Evolutionary conservation across 2,888 invertebrate species (phyloP).

Genomic region (Agrochola circellaris): DNA sequence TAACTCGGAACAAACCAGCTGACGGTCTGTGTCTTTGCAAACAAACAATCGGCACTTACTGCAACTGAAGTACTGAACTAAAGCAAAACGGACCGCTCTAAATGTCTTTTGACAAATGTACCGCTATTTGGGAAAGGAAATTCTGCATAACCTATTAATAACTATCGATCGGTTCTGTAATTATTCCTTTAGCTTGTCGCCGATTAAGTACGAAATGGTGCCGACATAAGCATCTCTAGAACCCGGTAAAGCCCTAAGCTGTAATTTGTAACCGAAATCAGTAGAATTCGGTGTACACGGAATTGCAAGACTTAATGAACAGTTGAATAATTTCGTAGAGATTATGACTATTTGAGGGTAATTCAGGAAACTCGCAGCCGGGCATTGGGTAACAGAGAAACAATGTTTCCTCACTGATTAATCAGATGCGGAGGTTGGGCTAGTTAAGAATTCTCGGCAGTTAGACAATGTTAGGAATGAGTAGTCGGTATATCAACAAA

Average conservation of each 20-base stretch:
- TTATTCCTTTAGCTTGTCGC: conserved; percentile 33
- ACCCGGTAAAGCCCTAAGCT: conserved; percentile 14
- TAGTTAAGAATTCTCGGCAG: conserved; percentile 39
- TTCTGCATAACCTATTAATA: conserved; percentile 40
- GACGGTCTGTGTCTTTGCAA: conserved; percentile 72
- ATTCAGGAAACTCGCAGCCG: conserved; percentile 19
- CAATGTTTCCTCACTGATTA: conserved; percentile 55
- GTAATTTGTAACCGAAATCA: conserved; percentile 18
- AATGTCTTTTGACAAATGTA: conserved; percentile 42
- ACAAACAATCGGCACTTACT: conserved; percentile 68
- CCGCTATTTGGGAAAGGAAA: conserved; percentile 15
- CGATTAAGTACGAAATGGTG: conserved; percentile 8
- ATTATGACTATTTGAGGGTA: conserved; percentile 34
- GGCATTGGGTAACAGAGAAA: conserved; percentile 21
- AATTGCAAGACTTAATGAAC: conserved; percentile 13
- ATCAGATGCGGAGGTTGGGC: conserved; percentile 50
- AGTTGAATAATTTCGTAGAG: conserved; percentile 30
- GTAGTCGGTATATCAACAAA: conserved; percentile 11
- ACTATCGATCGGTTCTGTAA: conserved; percentile 42
- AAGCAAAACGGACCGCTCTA: conserved; percentile 33
- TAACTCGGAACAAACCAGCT: conserved; percentile 75
- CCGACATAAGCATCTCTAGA: conserved; percentile 1
- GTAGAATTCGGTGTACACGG: conserved; percentile 11
- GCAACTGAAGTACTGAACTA: conserved; percentile 41
- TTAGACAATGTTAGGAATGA: conserved; percentile 24